Evolutionary conservation across 2,888 invertebrate genomes (phyloP).

Genomic region (Eumacrocentrus americanus): DNA sequence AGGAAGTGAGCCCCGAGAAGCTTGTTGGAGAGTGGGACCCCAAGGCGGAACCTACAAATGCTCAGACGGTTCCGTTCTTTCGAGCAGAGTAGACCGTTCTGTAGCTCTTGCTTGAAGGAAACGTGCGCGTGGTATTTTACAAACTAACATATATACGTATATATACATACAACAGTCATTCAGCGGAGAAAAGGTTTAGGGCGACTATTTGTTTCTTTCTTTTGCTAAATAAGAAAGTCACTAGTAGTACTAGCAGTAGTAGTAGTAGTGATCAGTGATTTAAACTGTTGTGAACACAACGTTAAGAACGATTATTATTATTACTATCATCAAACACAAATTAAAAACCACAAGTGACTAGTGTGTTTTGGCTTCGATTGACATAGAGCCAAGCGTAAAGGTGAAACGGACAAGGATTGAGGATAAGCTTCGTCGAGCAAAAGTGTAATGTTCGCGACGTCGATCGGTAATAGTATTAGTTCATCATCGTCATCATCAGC

Average conservation of each 20-base stretch:
- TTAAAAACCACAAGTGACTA: too few relatives aligned
- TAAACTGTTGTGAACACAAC: background rate
- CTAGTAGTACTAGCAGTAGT: background rate
- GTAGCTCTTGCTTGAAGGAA: constrained; percentile 56
- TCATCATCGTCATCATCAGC: too few relatives aligned
- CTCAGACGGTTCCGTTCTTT: constrained; percentile 55
- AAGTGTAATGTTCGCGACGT: background rate
- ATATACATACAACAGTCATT: constrained; percentile 3
- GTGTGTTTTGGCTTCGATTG: too few relatives aligned
- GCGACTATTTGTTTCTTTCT: too few relatives aligned
- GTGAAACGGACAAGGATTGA: too few relatives aligned
- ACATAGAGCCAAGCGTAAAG: too few relatives aligned
- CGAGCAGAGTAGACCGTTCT: constrained; percentile 57
- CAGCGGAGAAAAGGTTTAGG: background rate
- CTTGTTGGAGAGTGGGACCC: constrained; percentile 48
- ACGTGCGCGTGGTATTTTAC: constrained; percentile 44
- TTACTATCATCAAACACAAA: too few relatives aligned
- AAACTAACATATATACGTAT: too few relatives aligned
- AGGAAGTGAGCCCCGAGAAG: constrained; percentile 47
- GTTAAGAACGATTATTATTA: too few relatives aligned
- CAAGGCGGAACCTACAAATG: constrained; percentile 47
- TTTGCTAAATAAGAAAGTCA: background rate
- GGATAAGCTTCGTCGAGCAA: too few relatives aligned
- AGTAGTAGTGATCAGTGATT: background rate
- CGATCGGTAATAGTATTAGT: background rate